These are phyloP conservation scores for Fringilla coelebs DNA, from an alignment of 2,797 vertebrate genomes.

Conservation along the genomic window DNA sequence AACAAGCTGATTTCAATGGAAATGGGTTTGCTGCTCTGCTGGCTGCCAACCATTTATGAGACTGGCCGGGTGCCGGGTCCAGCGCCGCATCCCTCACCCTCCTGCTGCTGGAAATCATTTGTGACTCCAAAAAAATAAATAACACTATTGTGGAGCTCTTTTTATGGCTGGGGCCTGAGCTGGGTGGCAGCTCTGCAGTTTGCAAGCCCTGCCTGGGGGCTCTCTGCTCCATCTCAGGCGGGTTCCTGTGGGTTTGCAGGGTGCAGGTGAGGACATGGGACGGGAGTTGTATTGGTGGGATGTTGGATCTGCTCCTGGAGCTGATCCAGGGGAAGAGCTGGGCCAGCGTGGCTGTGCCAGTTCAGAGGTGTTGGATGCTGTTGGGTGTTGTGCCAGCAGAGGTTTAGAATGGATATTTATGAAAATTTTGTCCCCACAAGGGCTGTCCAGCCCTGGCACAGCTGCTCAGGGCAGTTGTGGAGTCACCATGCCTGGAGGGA, in stretches of 20 bases:
- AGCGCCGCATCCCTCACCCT: conserved; percentile 70
- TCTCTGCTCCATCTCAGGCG: not conserved
- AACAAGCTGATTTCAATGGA: conserved; percentile 69
- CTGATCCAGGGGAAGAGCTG: not conserved
- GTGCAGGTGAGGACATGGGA: not conserved
- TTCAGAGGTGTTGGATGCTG: not conserved
- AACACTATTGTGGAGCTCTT: conserved; percentile 44
- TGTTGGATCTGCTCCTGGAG: fast-evolving
- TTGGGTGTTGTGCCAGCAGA: not conserved
- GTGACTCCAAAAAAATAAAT: conserved; percentile 74
- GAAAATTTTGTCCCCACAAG: not conserved
- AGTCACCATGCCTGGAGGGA: not conserved
- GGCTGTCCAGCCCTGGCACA: not conserved
- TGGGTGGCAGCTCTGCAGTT: conserved; percentile 12
- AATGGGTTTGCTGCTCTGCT: conserved; percentile 64
- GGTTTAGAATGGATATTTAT: not conserved
- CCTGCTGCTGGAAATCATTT: conserved; percentile 77
- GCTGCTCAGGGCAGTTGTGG: not conserved
- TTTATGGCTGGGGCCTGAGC: conserved; percentile 55
- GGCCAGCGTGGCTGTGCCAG: fast-evolving
- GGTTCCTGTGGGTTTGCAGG: not conserved
- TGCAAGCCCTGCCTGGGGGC: not conserved
- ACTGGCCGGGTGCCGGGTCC: conserved; percentile 72
- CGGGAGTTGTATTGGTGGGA: fast-evolving
- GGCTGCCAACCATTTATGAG: conserved; percentile 76